Conservation (phyloP, 2,113 vertebrate genomes). For the Myotis brandtii region DNA sequence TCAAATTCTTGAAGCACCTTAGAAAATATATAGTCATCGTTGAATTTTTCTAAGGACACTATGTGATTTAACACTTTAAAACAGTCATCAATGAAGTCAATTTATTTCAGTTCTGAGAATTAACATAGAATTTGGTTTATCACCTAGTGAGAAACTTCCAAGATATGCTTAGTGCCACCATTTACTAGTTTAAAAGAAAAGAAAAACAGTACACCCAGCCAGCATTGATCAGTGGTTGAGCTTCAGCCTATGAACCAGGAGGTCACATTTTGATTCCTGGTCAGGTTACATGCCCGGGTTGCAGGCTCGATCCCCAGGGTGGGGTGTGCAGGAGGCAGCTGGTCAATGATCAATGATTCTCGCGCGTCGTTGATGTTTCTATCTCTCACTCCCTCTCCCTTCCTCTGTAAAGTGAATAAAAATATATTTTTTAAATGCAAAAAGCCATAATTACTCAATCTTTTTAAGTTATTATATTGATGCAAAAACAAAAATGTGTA, state of each 20-base stretch:
- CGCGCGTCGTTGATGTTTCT: no score
- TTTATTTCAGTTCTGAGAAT: constrained; percentile 32
- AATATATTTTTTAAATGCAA: background rate
- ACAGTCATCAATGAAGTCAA: background rate
- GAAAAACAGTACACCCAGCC: background rate
- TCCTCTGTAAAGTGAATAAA: no score
- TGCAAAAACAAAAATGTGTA: background rate
- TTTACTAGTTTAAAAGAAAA: background rate
- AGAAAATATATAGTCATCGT: background rate
- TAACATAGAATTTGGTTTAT: constrained; percentile 27
- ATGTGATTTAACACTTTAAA: constrained; percentile 11
- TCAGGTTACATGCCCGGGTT: no score
- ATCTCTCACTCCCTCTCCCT: no score
- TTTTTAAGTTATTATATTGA: background rate
- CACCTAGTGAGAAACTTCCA: constrained; percentile 23
- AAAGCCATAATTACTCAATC: background rate
- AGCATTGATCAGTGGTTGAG: no score
- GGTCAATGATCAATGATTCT: no score
- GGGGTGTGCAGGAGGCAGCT: no score
- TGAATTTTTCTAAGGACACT: constrained; percentile 29
- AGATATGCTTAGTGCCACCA: background rate
- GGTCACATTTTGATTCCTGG: no score
- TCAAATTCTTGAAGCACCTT: constrained; percentile 10
- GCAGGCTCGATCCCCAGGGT: no score
- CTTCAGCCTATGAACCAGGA: no score